Evolutionary conservation across 2,888 invertebrate genomes (phyloP).

Genomic region (Empis livida): DNA sequence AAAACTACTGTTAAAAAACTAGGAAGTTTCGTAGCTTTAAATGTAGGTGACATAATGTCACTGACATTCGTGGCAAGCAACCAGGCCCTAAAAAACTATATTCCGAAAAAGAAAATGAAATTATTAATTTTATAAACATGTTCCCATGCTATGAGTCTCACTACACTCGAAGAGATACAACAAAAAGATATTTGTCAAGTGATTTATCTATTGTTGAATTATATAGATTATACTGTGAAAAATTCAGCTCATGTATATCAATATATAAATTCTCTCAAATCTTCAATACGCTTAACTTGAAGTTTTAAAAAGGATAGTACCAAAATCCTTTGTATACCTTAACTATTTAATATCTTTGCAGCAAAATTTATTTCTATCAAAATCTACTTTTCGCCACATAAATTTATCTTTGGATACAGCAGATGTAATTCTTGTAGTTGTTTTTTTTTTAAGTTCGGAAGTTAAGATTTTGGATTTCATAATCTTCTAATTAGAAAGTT

Average conservation of each 20-base stretch:
- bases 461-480: too few relatives aligned
- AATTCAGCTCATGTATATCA: slow-evolving; percentile 1
- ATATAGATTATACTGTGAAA: slow-evolving; percentile 4
- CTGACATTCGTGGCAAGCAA: not conserved
- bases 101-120: not conserved
- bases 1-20: not conserved
- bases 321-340: not conserved
- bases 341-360: not conserved
- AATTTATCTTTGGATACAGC: too few relatives aligned
- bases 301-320: slow-evolving; percentile 12
- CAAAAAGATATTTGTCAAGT: slow-evolving; percentile 5
- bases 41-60: too few relatives aligned
- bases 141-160: not conserved
- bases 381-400: not conserved
- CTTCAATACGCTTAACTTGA: slow-evolving; percentile 10
- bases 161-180: slow-evolving; percentile 2
- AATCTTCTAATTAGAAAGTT: too few relatives aligned
- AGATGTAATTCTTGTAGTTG: too few relatives aligned
- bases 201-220: not conserved
- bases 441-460: too few relatives aligned
- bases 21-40: not conserved
- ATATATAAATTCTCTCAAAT: slow-evolving; percentile 11
- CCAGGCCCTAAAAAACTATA: not conserved
- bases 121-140: not conserved
- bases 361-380: too few relatives aligned